A percentile compares a stretch with the other conserved stretches of the same genome.
These are phyloP conservation scores for Anthonomus grandis DNA, from an alignment of 1,140 invertebrate genomes.

Conservation along the genomic window DNA sequence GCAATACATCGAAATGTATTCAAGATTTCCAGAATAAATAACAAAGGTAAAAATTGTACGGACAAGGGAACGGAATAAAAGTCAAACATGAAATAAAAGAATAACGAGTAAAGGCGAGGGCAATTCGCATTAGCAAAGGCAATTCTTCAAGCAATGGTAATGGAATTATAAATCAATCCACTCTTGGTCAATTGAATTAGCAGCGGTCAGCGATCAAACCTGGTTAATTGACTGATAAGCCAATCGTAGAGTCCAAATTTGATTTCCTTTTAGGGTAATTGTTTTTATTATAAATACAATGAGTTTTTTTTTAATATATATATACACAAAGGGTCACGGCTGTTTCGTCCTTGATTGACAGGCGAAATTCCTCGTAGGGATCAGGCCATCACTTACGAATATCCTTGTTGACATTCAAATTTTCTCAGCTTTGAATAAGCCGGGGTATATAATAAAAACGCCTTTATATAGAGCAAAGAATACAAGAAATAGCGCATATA, in stretches of 20 bases:
- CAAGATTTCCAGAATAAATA: slow-evolving; percentile 36
- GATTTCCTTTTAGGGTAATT: too few relatives aligned
- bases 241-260: too few relatives aligned
- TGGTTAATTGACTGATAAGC: slow-evolving; percentile 37
- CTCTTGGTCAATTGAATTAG: slow-evolving; percentile 37
- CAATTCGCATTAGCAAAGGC: slow-evolving; percentile 27
- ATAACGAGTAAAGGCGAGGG: slow-evolving; percentile 13
- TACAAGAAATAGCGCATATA: slow-evolving; percentile 10
- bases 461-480: slow-evolving; percentile 1
- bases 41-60: slow-evolving; percentile 26
- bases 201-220: slow-evolving; percentile 35
- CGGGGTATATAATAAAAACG: slow-evolving; percentile 35
- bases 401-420: slow-evolving; percentile 45
- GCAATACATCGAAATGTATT: slow-evolving; percentile 29
- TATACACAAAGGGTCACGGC: slow-evolving; percentile 12
- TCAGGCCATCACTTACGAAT: slow-evolving; percentile 35
- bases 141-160: slow-evolving; percentile 40
- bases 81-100: slow-evolving; percentile 22
- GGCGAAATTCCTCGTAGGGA: slow-evolving; percentile 29
- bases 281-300: too few relatives aligned
- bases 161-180: slow-evolving; percentile 42
- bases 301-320: too few relatives aligned
- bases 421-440: slow-evolving; percentile 39
- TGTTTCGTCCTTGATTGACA: slow-evolving; percentile 29
- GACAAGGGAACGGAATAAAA: slow-evolving; percentile 6